phyloP scores from a whole-genome alignment of 2,113 vertebrate genomes.

The Tylochromis polylepis region DNA sequence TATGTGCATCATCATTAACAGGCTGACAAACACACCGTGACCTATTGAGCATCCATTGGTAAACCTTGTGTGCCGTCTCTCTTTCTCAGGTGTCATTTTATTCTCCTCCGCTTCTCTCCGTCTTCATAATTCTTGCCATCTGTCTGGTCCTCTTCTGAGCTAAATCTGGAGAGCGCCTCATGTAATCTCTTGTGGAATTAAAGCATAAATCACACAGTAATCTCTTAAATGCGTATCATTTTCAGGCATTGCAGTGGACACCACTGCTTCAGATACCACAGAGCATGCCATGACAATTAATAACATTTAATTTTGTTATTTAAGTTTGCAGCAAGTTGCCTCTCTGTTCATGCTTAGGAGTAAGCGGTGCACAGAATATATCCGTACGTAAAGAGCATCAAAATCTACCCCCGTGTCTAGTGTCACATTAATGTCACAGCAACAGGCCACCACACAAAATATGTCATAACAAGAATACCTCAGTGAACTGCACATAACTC shows the following conservation, averaged over 20 bases:
- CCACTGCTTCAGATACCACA: neutral
- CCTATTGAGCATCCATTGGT: neutral
- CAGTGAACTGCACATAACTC: neutral
- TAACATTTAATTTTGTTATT: neutral
- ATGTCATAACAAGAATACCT: neutral
- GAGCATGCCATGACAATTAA: neutral
- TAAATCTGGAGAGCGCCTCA: conserved; percentile 45
- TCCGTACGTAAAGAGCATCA: neutral
- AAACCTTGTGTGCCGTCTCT: neutral
- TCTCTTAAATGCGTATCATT: conserved; percentile 24
- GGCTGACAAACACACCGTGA: neutral
- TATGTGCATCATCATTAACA: neutral
- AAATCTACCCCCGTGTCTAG: conserved; percentile 7
- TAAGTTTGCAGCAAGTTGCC: neutral
- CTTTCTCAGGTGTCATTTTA: neutral
- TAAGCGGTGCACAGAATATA: conserved; percentile 1
- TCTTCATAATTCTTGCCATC: neutral
- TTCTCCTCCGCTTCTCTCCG: neutral
- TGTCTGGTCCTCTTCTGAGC: neutral
- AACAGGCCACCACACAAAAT: conserved; percentile 2
- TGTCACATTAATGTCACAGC: conserved; percentile 37
- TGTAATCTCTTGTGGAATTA: conserved; percentile 45
- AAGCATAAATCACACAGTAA: conserved; percentile 28
- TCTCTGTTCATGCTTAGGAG: neutral
- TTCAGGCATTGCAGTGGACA: neutral